Evolutionary conservation across 2,888 invertebrate genomes (phyloP), one percentile per base, ranked within the genome.

Genomic region (Lissocephala sabroskyi): DNA sequence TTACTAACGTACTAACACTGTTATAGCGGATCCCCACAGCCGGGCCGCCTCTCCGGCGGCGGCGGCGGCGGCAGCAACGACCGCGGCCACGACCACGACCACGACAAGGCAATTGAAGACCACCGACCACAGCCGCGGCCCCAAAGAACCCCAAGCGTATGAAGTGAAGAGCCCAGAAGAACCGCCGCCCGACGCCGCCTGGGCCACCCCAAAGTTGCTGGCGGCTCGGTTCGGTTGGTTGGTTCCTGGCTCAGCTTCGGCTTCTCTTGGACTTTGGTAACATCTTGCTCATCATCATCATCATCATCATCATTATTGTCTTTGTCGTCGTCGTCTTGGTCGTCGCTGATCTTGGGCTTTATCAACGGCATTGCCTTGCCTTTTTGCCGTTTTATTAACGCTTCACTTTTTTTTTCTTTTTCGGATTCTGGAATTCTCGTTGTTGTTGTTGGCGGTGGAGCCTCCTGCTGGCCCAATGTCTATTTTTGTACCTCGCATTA

Each of bases 1-100:
- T n/a, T 83, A 82, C 83, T 82, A 82, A 82, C 83, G 83, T 83
- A 82, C 83, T 83, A 82, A 82, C 83, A 82, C 78, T 83, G 73
- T 79, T 82, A 82, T 81, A 80, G 82, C 81, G 83, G 82, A 79
- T 78, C 65, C 79, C 63, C 58, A 49, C 50, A 63, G 56, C 49
- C 52, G 51, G 16, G 23, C 14, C 14, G 16, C 14, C 16, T 35
- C n/a, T n/a, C 35, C 13, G n/a, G n/a, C n/a, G n/a, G n/a, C n/a
- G n/a, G n/a, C n/a, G n/a, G n/a, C n/a, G n/a, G n/a, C n/a, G 67
- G 50, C 61, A 56, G 52, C 66, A 54, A 60, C 59, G 53, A 23
- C 65, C 45, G 41, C 46, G 42, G 26, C 47, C 30, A 41, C 51
- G 35, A 17, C 47, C 29, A 43, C 42, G 32, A 16, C 39, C 19